Base-by-base conservation (phyloP, 2,113 vertebrate species). In the Psilopogon haemacephalus region DNA sequence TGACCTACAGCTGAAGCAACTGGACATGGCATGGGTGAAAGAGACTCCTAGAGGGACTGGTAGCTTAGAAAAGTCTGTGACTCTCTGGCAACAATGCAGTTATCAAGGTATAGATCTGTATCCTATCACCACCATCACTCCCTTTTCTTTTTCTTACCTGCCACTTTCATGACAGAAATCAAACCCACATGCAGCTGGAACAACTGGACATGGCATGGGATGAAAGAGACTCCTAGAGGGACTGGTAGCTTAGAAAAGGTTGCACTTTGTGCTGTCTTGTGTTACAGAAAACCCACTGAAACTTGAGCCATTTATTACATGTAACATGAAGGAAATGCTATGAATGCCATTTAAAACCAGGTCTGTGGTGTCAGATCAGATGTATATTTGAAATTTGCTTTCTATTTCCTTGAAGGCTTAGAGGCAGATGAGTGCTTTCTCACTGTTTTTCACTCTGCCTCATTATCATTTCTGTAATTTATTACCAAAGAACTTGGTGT, bases 401-500 rank as follows among this genome's bases (percentile, higher is more conserved):
- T 77, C 56, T 80, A 11, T 74, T 86, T 72, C 46, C 27, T 69
- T 88, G 69, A 89, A 67, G 50, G 63, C 71, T 84, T 60, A 19
- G 27, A 86, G 46, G 59, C 30, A 84, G 52, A 42, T 7, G 3
- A 84, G 64, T 78, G 50, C 24, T 60, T 80, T 84, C 55, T 59
- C 48, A 84, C 38, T 17, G 12, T 64, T 83, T 72, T 59, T 70
- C 4, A 59, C 18, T 88, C 72, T 93, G 46, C 55, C 55, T 83
- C 68, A 18, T 37, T 67, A 8, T 73, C 5, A 44, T 77, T 89
- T 90, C 28, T 33, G 16, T 73, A 71, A 54, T 67, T 54, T 89
- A 82, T 84, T 89, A 83, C 84, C 85, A 90, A 95, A 96, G 86
- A 90, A 81, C 11, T 83, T 69, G 70, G 37, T 10, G 12, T 76